phyloP scores from a whole-genome alignment of 2,113 vertebrate species.

The Tetrao urogallus region DNA sequence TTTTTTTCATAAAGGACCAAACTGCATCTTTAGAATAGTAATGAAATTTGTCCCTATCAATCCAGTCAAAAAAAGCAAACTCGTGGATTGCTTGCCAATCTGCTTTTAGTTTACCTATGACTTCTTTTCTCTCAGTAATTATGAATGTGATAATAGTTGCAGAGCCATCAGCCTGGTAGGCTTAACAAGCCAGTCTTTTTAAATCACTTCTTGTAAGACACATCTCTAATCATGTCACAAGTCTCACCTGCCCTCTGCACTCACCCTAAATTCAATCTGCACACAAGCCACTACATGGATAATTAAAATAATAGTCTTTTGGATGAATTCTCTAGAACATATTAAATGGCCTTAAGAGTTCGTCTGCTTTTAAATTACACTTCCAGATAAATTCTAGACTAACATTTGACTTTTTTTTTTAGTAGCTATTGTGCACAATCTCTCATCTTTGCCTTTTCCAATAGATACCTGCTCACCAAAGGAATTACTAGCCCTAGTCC shows the following conservation, averaged over 20 bases:
- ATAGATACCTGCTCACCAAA: background rate
- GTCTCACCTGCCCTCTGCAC: background rate
- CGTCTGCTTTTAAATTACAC: background rate
- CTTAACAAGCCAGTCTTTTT: background rate
- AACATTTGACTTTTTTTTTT: background rate
- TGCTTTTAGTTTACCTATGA: background rate
- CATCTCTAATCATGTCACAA: background rate
- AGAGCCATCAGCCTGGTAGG: background rate
- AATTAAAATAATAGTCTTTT: background rate
- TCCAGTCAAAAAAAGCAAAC: background rate
- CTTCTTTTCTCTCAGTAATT: background rate
- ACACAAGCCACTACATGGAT: background rate
- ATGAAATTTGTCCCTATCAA: background rate
- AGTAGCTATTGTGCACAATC: background rate
- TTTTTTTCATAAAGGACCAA: background rate
- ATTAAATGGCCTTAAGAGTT: background rate
- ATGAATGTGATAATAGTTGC: background rate
- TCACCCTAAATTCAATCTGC: background rate
- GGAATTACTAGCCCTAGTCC: background rate
- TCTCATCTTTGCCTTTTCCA: background rate
- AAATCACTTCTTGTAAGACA: background rate
- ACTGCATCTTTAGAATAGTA: background rate
- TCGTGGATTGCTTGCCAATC: background rate
- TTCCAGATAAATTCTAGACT: background rate
- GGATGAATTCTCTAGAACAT: background rate